Evolutionary conservation across 1,140 invertebrate species (phyloP).

Genomic region (Rhyzopertha dominica): DNA sequence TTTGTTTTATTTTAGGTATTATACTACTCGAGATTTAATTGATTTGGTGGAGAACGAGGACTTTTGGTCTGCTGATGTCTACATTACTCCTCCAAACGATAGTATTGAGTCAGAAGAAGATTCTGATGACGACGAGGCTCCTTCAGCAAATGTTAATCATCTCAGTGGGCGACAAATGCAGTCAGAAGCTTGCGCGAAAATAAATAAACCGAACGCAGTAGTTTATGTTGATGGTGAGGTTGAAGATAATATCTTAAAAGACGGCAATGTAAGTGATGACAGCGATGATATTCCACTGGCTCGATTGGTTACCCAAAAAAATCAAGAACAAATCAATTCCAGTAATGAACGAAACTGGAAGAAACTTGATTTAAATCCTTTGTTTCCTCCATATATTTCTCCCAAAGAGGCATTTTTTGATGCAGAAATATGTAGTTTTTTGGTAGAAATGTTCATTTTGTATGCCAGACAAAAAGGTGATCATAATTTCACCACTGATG

Average conservation of each 20-base stretch:
- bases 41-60: constrained; percentile 19
- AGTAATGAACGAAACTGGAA: no score
- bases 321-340: no score
- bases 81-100: constrained; percentile 11
- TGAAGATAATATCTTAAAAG: no score
- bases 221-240: no score
- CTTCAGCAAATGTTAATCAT: constrained; percentile 15
- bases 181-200: constrained; percentile 11
- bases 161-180: constrained; percentile 16
- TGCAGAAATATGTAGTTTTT: no score
- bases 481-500: no score
- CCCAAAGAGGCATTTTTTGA: no score
- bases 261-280: constrained; percentile 6
- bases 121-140: constrained; percentile 11
- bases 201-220: constrained; percentile 1
- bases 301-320: no score
- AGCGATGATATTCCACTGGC: no score
- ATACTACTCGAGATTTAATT: constrained; percentile 12
- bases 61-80: constrained; percentile 16
- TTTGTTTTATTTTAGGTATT: constrained; percentile 13
- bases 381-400: constrained; percentile 10
- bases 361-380: neutral
- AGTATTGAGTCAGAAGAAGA: constrained; percentile 11
- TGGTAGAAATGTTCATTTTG: no score
- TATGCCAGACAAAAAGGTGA: no score